Evolutionary conservation across 2,888 invertebrate genomes (phyloP).

Genomic region (Seira sanloemensis): DNA sequence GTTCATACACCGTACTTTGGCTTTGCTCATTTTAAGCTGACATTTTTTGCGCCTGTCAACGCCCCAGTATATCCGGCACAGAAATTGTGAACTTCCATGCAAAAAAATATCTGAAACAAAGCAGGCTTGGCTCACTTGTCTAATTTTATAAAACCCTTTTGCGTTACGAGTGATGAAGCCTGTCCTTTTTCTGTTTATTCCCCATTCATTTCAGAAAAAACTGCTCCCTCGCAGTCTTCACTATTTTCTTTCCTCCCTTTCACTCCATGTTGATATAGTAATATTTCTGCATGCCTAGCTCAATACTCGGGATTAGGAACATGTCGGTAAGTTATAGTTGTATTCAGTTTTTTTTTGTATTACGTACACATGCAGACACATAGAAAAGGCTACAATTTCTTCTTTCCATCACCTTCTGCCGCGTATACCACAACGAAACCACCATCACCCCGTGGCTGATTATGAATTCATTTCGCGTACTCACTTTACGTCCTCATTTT

Average conservation of each 20-base stretch:
- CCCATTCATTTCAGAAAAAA: background rate
- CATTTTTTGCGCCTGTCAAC: conserved; percentile 47
- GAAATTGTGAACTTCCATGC: conserved; percentile 36
- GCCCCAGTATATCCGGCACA: conserved; percentile 49
- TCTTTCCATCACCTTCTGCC: background rate
- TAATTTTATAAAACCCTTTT: conserved; percentile 5
- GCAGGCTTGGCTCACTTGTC: conserved; percentile 7
- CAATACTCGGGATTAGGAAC: background rate
- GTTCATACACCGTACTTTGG: background rate
- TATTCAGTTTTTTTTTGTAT: too few species aligned
- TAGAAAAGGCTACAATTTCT: conserved; percentile 16
- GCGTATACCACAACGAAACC: conserved; percentile 14
- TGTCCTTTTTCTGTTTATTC: conserved; percentile 5
- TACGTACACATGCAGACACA: too few species aligned
- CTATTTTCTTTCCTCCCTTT: background rate
- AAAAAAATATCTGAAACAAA: conserved; percentile 21
- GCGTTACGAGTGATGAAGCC: conserved; percentile 6
- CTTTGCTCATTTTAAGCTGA: conserved; percentile 11
- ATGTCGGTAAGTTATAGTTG: background rate
- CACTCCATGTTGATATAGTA: background rate
- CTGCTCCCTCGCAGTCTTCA: background rate
- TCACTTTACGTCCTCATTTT: conserved; percentile 56
- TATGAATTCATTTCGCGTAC: conserved; percentile 50
- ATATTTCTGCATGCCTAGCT: too few species aligned
- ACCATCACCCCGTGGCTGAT: conserved; percentile 20